Percentiles rank a stretch among this genome's conserved stretches.
Conservation (phyloP, 2,797 vertebrate species). For the Pseudocheirus occidentalis region DNA sequence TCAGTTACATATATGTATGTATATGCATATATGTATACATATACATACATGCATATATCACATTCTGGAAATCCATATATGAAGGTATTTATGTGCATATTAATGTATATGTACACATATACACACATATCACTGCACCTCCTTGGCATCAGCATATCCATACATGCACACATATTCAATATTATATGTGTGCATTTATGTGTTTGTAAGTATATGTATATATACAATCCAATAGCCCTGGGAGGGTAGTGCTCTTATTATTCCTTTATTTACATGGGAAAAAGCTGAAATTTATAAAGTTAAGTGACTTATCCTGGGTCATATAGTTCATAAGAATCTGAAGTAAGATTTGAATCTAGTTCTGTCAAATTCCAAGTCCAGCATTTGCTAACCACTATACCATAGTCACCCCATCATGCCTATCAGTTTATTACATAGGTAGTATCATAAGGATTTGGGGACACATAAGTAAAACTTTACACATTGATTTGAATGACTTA, state of each 20-base stretch:
- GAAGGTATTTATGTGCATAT: too few species aligned
- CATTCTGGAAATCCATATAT: too few species aligned
- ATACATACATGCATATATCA: too few species aligned
- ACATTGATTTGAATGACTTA: conserved; percentile 12
- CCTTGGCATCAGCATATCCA: neutral
- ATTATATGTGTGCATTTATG: too few species aligned
- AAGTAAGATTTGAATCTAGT: neutral
- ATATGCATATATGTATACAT: too few species aligned
- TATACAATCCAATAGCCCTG: neutral
- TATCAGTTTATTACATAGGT: neutral
- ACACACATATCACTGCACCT: neutral
- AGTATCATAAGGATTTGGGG: neutral
- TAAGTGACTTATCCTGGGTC: neutral
- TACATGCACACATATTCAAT: neutral
- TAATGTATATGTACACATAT: neutral
- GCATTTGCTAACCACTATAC: neutral
- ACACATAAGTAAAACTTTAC: conserved; percentile 20
- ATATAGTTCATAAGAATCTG: neutral
- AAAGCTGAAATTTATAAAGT: neutral
- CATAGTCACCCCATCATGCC: neutral
- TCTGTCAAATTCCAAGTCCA: neutral
- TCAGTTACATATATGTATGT: neutral
- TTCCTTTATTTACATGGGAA: neutral
- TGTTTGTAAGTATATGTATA: neutral
- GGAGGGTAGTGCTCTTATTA: neutral